phyloP scores from a whole-genome alignment of 35 echinoderm and acorn worm species.

The Ophiothrix spiculata region DNA sequence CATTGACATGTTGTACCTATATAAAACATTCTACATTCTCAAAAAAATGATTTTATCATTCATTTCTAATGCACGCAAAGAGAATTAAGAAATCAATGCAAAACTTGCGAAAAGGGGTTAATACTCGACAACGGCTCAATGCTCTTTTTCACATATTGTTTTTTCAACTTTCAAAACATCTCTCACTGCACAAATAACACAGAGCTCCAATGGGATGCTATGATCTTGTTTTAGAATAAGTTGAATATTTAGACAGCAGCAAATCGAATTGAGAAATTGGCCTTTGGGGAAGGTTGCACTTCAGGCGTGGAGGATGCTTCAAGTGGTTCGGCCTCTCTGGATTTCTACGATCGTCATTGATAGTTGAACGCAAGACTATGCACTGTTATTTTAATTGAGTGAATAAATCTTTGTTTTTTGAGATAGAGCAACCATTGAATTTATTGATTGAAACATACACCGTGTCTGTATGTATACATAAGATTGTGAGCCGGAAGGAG shows the following conservation, averaged over 20 bases:
- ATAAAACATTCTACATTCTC: no score
- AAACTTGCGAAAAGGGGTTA: slow-evolving; percentile 2
- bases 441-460: neutral
- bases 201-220: neutral
- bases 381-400: slow-evolving; percentile 6
- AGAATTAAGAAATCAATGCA: neutral
- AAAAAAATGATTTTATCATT: no score
- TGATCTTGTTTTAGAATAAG: slow-evolving; percentile 10
- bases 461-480: slow-evolving; percentile 1
- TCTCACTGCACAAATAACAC: no score
- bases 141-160: slow-evolving; percentile 1
- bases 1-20: no score
- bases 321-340: neutral
- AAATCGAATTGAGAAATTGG: slow-evolving; percentile 10
- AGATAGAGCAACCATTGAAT: slow-evolving; percentile 6
- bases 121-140: neutral
- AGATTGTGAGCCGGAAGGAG: slow-evolving; percentile 1
- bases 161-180: slow-evolving; percentile 12
- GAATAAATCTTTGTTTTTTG: slow-evolving; percentile 10
- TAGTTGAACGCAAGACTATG: neutral
- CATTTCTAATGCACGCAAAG: no score
- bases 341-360: neutral
- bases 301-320: slow-evolving; percentile 9
- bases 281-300: neutral
- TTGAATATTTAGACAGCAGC: slow-evolving; percentile 1